phyloP scores from a whole-genome alignment of 2,113 vertebrate species.

The Abramis brama region DNA sequence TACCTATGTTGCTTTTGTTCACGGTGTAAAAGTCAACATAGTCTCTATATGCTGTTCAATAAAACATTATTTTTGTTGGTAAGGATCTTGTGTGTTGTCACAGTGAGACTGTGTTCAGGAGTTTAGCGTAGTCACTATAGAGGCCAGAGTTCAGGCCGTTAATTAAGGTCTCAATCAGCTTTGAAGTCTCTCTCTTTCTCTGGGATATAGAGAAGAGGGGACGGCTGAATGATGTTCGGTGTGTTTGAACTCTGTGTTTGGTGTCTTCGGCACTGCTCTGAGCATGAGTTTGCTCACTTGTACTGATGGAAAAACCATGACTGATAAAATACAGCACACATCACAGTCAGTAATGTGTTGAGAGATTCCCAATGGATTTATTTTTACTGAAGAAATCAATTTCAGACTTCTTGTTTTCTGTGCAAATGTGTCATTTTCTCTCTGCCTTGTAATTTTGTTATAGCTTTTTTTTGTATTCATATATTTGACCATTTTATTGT shows the following conservation, averaged over 20 bases:
- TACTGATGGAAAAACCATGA: background rate
- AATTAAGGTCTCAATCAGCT: constrained; percentile 28
- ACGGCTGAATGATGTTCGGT: background rate
- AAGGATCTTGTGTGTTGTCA: background rate
- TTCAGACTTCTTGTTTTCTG: background rate
- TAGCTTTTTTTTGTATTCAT: background rate
- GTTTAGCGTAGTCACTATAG: constrained; percentile 7
- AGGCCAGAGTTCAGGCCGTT: constrained; percentile 25
- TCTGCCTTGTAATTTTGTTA: background rate
- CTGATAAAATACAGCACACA: background rate
- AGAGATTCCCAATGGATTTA: background rate
- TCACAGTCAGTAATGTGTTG: background rate
- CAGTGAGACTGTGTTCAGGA: constrained; percentile 19
- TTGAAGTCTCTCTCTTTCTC: constrained; percentile 7
- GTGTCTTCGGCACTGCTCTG: background rate
- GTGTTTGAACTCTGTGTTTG: constrained; percentile 7
- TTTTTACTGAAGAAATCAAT: background rate
- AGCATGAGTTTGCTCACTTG: background rate
- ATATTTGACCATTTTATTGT: background rate
- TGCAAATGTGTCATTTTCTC: background rate
- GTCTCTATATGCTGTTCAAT: background rate
- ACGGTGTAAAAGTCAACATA: background rate
- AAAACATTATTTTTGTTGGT: background rate
- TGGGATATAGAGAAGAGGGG: constrained; percentile 25
- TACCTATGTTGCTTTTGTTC: too few species aligned